These are phyloP conservation scores for Myotis yumanensis DNA, from an alignment of 2,113 vertebrate species.

Conservation along the genomic window DNA sequence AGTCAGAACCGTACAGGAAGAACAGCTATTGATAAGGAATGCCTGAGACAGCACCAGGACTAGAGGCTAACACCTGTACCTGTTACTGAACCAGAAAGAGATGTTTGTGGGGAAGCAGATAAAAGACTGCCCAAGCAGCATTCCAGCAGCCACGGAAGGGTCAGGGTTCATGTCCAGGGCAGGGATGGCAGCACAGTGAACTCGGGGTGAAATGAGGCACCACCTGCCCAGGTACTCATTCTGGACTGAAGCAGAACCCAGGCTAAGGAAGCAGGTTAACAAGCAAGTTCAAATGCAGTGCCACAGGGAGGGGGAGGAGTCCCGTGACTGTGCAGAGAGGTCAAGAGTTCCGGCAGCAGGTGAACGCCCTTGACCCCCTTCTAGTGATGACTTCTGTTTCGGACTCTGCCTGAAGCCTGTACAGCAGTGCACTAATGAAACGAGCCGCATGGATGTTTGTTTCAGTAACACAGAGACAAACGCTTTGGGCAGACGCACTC, in stretches of 20 bases:
- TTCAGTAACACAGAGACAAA: slow-evolving; percentile 34
- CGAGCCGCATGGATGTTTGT: neutral
- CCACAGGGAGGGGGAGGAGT: neutral
- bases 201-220: neutral
- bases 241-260: slow-evolving; percentile 1
- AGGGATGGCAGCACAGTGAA: slow-evolving; percentile 34
- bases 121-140: slow-evolving; percentile 63
- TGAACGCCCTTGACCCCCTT: neutral
- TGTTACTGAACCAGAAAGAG: slow-evolving; percentile 58
- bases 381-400: neutral
- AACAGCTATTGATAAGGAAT: slow-evolving; percentile 39
- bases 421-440: neutral
- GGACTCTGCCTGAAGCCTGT: neutral
- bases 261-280: neutral
- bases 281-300: neutral
- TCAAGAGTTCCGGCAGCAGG: neutral
- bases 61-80: slow-evolving; percentile 32
- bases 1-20: slow-evolving; percentile 47
- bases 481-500: neutral
- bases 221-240: slow-evolving; percentile 20
- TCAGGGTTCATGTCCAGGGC: slow-evolving; percentile 7
- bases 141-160: slow-evolving; percentile 13
- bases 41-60: neutral
- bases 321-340: neutral
- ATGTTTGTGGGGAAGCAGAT: slow-evolving; percentile 63